Evolutionary conservation across 1,140 invertebrate species (phyloP).

Genomic region (Heterodera carotae): DNA sequence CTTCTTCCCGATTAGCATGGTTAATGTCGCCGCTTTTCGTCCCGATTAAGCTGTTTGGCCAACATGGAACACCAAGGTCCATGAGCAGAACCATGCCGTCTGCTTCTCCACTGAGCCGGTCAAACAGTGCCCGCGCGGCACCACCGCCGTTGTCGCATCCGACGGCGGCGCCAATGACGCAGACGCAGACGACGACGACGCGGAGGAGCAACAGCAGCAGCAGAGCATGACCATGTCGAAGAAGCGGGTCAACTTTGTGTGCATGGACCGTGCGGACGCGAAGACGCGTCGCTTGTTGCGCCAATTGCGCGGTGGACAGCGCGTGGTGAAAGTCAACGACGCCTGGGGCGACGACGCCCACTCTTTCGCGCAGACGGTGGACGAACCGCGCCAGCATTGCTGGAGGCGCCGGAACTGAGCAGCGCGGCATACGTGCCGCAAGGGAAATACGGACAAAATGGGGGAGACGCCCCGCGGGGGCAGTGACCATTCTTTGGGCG

Average conservation of each 20-base stretch:
- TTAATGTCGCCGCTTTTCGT: not conserved
- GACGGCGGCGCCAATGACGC: not conserved
- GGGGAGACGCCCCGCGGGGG: no score
- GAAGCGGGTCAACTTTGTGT: conserved; percentile 42
- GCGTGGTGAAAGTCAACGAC: not conserved
- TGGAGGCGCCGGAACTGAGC: conserved; percentile 10
- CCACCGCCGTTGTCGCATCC: not conserved
- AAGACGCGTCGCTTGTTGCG: conserved; percentile 41
- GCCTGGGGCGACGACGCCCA: not conserved
- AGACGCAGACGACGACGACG: conserved; percentile 5
- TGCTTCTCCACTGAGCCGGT: conserved; percentile 14
- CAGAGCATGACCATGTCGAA: not conserved
- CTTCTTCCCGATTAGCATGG: no score
- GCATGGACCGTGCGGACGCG: conserved; percentile 39
- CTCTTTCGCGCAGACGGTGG: not conserved
- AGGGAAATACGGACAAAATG: no score
- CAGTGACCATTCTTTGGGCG: no score
- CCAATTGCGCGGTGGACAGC: conserved; percentile 21
- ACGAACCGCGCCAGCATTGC: conserved; percentile 11
- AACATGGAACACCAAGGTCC: conserved; percentile 9
- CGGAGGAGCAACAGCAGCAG: not conserved
- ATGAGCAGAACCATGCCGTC: conserved; percentile 31
- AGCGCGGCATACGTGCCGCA: not conserved
- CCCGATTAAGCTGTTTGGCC: not conserved
- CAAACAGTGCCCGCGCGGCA: conserved; percentile 35